Conservation (phyloP, 2,113 vertebrate genomes). For the Cariama cristata region DNA sequence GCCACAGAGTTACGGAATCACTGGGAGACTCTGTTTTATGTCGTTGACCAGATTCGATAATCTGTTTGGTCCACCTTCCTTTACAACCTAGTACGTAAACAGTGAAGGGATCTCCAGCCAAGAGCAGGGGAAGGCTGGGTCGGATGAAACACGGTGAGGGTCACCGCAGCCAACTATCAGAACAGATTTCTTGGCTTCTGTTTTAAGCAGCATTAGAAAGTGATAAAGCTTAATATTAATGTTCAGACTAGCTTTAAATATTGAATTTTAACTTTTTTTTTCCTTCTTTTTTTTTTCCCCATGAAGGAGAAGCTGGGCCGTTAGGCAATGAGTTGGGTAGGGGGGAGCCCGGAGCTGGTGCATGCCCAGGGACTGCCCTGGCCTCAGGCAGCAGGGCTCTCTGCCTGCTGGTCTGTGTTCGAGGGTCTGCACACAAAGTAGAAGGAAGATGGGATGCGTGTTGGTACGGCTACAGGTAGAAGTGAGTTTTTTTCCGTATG, state of each 20-base stretch:
- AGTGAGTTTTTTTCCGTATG: not conserved
- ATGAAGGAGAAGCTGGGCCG: too few species aligned
- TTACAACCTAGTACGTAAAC: accelerated
- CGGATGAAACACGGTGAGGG: accelerated
- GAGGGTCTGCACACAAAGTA: accelerated
- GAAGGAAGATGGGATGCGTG: not conserved
- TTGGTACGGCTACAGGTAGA: too few species aligned
- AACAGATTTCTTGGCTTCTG: not conserved
- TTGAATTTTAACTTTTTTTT: not conserved
- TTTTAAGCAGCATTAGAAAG: not conserved
- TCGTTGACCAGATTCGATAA: not conserved
- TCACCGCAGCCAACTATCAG: not conserved
- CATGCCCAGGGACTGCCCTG: too few species aligned
- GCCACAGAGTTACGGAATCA: not conserved
- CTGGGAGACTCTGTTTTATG: not conserved
- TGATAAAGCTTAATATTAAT: not conserved
- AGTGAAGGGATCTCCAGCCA: not conserved
- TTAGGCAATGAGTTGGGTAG: too few species aligned
- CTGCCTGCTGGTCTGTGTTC: too few species aligned
- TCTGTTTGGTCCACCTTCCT: not conserved
- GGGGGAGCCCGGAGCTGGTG: not conserved
- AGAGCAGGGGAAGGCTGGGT: not conserved
- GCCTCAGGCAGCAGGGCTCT: too few species aligned
- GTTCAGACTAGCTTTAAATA: not conserved
- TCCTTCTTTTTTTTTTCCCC: not conserved